Evolutionary conservation across 2,797 vertebrate genomes (phyloP), one percentile per base, ranked within the genome.

Genomic region (Rhinoraja longicauda): DNA sequence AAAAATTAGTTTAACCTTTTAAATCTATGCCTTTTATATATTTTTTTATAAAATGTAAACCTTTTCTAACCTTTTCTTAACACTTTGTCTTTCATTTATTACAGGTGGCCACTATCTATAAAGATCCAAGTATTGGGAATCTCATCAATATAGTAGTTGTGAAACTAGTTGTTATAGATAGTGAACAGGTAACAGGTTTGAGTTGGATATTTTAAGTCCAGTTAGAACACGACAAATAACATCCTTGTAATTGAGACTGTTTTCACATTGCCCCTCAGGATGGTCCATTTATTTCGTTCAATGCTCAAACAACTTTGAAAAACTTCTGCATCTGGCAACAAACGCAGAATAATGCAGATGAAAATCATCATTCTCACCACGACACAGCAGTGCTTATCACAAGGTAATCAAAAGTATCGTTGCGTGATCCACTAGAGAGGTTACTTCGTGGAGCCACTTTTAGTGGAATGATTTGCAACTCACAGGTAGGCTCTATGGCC

Each of bases 281-380:
- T 29, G 98, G 98, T 94, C 99, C 98, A 86, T 95, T 96, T 93
- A 99, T 99, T 96, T 98, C 98, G 93, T 99, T 98, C 93, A 98
- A 99, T 94, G 99, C 99, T 95, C 98, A 99, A 95, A 97, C 98
- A 95, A 99, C 98, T 93, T 96, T 99, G 96, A 99, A 98, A 96
- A 99, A 98, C 95, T 99, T 99, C 93, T 99, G 99, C 95, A 98
- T 99, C 93, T 99, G 99, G 99, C 99, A 99, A 95, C 98, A 99
- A 94, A 97, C 95, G 24, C 97, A 98, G 95, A 99, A 99, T 94
- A 95, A 96, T 93, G 96, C 96, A 0, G 98, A 98, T 93, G 98
- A 98, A 94, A 98, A 96, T 94, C 97, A 98, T 93, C 98, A 97
- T 92, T 97, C 97, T 32, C 97, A 97, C 86, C 98, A 99, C 0